Percentiles rank a stretch among this genome's conserved stretches.
These are phyloP conservation scores for Crenichthys baileyi DNA, from an alignment of 2,797 vertebrate species.

Conservation along the genomic window DNA sequence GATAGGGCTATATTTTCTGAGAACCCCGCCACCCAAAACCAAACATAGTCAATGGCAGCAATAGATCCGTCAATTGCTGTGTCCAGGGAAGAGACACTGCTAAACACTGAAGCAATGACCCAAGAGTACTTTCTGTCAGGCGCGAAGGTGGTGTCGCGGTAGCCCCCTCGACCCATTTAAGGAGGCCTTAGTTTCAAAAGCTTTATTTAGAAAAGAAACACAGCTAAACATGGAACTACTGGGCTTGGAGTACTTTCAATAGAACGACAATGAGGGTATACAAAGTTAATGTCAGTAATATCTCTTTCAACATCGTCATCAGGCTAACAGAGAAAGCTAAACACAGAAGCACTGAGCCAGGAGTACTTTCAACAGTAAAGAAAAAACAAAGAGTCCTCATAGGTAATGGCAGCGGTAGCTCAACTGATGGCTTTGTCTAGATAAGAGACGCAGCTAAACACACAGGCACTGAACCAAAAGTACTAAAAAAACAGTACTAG, in stretches of 20 bases:
- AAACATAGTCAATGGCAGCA: background rate
- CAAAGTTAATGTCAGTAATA: background rate
- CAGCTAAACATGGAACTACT: background rate
- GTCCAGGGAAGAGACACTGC: background rate
- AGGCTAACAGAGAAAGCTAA: background rate
- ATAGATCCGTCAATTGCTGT: background rate
- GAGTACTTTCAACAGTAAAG: background rate
- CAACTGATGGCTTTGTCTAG: background rate
- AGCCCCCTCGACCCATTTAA: too few species aligned
- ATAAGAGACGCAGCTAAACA: background rate
- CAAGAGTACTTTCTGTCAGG: too few species aligned
- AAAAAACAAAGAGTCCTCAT: background rate
- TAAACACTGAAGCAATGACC: background rate
- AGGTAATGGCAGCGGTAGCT: too few species aligned
- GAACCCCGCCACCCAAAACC: too few species aligned
- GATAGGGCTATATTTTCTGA: too few species aligned
- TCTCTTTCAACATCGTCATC: too few species aligned
- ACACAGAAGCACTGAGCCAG: background rate
- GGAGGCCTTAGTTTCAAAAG: too few species aligned
- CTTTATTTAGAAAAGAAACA: background rate
- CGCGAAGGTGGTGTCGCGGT: too few species aligned
- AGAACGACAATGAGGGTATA: background rate
- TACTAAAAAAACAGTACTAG: background rate
- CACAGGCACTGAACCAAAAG: background rate
- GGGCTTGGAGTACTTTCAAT: background rate